These are phyloP conservation scores for Slavum lentiscoides DNA, from an alignment of 2,888 invertebrate genomes.

Conservation along the genomic window DNA sequence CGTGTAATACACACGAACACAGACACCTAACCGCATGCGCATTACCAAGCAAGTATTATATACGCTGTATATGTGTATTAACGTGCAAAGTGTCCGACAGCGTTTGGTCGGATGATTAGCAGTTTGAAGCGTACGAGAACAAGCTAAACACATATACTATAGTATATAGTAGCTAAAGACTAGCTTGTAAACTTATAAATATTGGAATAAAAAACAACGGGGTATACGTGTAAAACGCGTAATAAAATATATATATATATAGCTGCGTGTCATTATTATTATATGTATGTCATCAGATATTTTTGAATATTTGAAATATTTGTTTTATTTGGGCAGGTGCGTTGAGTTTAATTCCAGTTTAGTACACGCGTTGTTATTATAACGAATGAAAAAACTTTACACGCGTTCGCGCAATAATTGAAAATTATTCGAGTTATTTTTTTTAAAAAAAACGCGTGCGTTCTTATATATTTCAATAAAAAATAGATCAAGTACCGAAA, in stretches of 20 bases:
- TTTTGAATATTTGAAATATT: background rate
- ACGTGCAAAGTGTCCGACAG: background rate
- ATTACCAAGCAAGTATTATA: constrained; percentile 5
- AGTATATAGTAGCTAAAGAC: background rate
- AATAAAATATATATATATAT: constrained; percentile 16
- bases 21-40: no score
- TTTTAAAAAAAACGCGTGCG: no score
- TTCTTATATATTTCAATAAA: no score
- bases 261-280: background rate
- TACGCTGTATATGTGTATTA: background rate
- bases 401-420: no score
- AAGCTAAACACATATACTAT: background rate
- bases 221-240: constrained; percentile 1
- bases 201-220: constrained; percentile 25
- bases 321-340: no score
- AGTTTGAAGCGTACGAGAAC: constrained; percentile 24
- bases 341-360: no score
- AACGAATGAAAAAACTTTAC: no score
- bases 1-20: background rate
- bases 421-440: no score
- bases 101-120: constrained; percentile 34
- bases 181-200: background rate
- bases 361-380: no score
- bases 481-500: no score
- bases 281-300: background rate